phyloP scores from a whole-genome alignment of 1,140 invertebrate genomes.

The Xylocopa sonorina region DNA sequence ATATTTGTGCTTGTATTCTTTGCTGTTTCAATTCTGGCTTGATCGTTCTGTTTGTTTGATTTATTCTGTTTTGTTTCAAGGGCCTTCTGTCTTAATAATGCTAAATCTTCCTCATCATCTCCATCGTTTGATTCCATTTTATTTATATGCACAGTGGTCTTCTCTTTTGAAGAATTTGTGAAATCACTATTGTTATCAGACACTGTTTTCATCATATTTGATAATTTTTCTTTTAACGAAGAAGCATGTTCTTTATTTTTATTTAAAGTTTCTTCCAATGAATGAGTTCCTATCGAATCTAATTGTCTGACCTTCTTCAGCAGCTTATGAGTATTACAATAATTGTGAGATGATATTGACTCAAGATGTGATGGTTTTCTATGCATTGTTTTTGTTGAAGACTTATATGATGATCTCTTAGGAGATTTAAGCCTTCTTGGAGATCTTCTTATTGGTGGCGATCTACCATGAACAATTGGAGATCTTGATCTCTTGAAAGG shows the following conservation, averaged over 20 bases:
- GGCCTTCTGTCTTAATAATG: conserved; percentile 72
- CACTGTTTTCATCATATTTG: conserved; percentile 71
- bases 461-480: conserved; percentile 36
- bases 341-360: conserved; percentile 28
- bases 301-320: conserved; percentile 74
- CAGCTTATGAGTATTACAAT: conserved; percentile 56
- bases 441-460: conserved; percentile 44
- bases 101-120: conserved; percentile 74
- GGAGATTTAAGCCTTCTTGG: conserved; percentile 62
- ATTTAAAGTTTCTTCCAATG: conserved; percentile 31
- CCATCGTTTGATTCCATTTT: conserved; percentile 30
- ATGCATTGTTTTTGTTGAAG: conserved; percentile 28
- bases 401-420: conserved; percentile 42
- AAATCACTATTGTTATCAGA: conserved; percentile 23
- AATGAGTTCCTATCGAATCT: conserved; percentile 65
- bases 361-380: conserved; percentile 37
- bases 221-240: conserved; percentile 77
- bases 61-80: conserved; percentile 75
- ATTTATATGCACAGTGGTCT: not conserved
- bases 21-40: conserved; percentile 19
- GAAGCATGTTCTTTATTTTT: conserved; percentile 66
- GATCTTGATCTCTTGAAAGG: conserved; percentile 52
- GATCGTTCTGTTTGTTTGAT: conserved; percentile 39
- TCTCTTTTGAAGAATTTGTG: conserved; percentile 28
- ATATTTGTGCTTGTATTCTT: conserved; percentile 34